Base-by-base conservation (phyloP, 2,888 invertebrate species). In the Polymixis flavicincta region DNA sequence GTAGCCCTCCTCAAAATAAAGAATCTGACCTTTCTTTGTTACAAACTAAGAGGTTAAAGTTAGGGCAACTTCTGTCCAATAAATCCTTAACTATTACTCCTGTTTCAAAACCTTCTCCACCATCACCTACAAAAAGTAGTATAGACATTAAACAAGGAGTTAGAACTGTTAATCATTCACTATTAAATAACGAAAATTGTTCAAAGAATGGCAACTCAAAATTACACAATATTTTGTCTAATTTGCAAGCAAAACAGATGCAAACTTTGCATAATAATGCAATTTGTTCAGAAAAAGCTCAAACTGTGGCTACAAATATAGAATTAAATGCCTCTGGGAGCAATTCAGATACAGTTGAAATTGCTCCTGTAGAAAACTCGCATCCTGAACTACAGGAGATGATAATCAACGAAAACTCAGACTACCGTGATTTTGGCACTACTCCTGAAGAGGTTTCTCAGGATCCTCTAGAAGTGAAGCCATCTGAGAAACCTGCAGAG, bases 151-250 rank as follows among this genome's bases (percentile, higher is more conserved):
- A 92, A 88, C 93, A 92, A 85, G 90, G 83, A 55, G 88, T 85
- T 54, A 95, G 92, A 82, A 87, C 88, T 66, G 88, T 92, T 2
- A 95, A 95, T 89, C 95, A 95, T 87, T 89, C 94, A 55, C 83
- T 95, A 48, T 86, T 95, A 74, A 95, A 95, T 86, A 96, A 95
- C 85, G 95, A 96, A 85, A 96, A 95, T 83, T 94, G 95, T 89
- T 93, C 96, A 22, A 96, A 96, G 88, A 96, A 96, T 91, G 96
- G 96, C n/a, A 96, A 96, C 87, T 96, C 96, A 1, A 96, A 96
- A 85, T 88, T 96, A 82, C 96, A 96, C 80, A 96, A 95, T 85
- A 96, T 96, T 85, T 88, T 96, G 57, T 93, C 95, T 8, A 96
- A 95, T 88, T 92, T 96, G 82, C 95, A 96, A 89, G 93, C 93